Conservation (phyloP, 2,797 vertebrate species). For the Notamacropus eugenii region DNA sequence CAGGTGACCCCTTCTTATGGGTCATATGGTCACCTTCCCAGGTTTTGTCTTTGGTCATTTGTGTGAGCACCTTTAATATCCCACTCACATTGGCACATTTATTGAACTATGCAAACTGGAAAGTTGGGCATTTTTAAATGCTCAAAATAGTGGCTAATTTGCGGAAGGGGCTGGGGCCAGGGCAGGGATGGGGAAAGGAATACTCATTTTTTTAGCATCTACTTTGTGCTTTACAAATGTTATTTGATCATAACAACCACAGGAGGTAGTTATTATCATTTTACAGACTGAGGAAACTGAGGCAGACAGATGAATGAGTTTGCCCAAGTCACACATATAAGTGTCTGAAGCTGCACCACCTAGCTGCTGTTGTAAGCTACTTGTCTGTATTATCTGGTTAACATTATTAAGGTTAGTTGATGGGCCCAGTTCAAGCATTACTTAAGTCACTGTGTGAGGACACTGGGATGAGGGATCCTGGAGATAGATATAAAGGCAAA, state of each 20-base stretch:
- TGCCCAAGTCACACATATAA: neutral
- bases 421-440: neutral
- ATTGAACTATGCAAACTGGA: neutral
- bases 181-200: neutral
- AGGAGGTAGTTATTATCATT: neutral
- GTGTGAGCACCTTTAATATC: neutral
- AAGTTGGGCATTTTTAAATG: neutral
- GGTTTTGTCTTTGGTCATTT: neutral
- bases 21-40: rapidly evolving
- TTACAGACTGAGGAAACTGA: neutral
- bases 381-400: neutral
- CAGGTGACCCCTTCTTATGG: neutral
- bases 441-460: neutral
- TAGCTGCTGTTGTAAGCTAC: too few species aligned
- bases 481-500: neutral
- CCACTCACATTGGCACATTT: neutral
- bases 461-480: neutral
- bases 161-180: neutral
- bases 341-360: neutral
- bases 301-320: neutral
- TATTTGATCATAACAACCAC: neutral
- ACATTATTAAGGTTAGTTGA: neutral
- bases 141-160: neutral
- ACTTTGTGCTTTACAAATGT: neutral
- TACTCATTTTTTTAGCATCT: neutral